A percentile compares a stretch with the other conserved stretches of the same genome.
Conservation (phyloP, 2,797 vertebrate genomes). For the Helostoma temminkii region DNA sequence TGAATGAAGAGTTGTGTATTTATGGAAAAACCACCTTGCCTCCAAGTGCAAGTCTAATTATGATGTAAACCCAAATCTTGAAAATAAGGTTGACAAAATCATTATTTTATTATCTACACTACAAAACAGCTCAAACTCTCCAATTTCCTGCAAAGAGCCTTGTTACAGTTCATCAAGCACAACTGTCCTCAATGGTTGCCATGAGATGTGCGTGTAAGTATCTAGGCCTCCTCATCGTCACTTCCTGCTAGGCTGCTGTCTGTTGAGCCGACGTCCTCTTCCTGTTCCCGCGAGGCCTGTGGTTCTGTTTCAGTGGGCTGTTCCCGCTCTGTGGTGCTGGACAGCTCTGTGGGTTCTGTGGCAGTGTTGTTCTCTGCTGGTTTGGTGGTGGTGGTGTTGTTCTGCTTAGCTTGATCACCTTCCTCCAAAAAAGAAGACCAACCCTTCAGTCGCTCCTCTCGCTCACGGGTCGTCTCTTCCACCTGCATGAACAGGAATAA, state of each 20-base stretch:
- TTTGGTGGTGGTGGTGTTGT: not conserved
- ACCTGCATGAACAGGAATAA: slow-evolving; percentile 79
- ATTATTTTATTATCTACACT: slow-evolving; percentile 67
- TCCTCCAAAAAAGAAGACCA: slow-evolving; percentile 89
- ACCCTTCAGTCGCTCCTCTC: slow-evolving; percentile 94
- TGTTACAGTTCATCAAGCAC: slow-evolving; percentile 35
- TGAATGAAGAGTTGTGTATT: not conserved
- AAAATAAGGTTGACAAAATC: slow-evolving; percentile 43
- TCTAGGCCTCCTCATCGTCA: slow-evolving; percentile 85
- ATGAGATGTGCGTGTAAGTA: slow-evolving; percentile 26
- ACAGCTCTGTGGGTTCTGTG: slow-evolving; percentile 35
- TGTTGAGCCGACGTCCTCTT: slow-evolving; percentile 85
- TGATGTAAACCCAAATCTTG: slow-evolving; percentile 33
- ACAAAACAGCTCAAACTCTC: slow-evolving; percentile 50
- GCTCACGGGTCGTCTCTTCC: slow-evolving; percentile 94
- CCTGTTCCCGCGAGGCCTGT: slow-evolving; percentile 48
- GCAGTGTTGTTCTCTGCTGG: slow-evolving; percentile 59
- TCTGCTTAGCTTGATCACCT: slow-evolving; percentile 46
- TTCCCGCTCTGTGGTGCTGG: slow-evolving; percentile 61
- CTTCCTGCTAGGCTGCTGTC: slow-evolving; percentile 94
- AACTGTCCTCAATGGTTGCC: slow-evolving; percentile 48
- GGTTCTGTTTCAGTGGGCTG: slow-evolving; percentile 46
- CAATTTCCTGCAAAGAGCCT: not conserved
- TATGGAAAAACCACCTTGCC: slow-evolving; percentile 1
- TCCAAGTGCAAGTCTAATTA: slow-evolving; percentile 12